phyloP scores from a whole-genome alignment of 35 echinoderm and acorn worm genomes.

The Amphiura filiformis region DNA sequence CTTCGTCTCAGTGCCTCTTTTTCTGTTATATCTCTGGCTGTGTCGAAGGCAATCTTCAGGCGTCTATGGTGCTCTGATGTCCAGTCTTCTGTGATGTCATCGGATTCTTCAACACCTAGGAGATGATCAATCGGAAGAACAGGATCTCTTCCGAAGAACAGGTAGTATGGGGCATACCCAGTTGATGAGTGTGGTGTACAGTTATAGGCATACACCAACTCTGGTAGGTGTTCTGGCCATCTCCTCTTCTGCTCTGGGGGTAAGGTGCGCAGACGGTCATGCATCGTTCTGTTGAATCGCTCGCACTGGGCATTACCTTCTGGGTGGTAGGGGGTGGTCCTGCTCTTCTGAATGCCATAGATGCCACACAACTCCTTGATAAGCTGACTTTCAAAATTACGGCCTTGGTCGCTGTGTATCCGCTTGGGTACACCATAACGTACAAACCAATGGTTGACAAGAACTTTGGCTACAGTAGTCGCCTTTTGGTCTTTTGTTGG shows the following conservation, averaged over 20 bases:
- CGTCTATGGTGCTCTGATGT: constrained; percentile 34
- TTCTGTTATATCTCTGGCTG: constrained; percentile 38
- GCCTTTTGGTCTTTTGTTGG: constrained; percentile 61
- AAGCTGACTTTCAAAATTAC: constrained; percentile 74
- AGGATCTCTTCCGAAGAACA: constrained; percentile 75
- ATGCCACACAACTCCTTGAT: no score
- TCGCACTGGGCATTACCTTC: constrained; percentile 63
- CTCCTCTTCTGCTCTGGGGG: no score
- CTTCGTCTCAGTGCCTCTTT: constrained; percentile 28
- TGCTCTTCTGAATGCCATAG: constrained; percentile 59
- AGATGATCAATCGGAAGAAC: constrained; percentile 63
- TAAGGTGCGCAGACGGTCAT: no score
- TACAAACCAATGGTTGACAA: constrained; percentile 59
- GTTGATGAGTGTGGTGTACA: constrained; percentile 58
- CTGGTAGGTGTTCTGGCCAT: constrained; percentile 64
- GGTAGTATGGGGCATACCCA: constrained; percentile 60
- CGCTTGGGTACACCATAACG: constrained; percentile 53
- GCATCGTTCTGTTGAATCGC: no score
- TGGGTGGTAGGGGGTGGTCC: constrained; percentile 57
- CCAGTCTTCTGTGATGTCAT: constrained; percentile 35
- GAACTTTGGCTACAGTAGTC: constrained; percentile 43
- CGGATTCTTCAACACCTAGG: constrained; percentile 20
- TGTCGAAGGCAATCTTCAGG: constrained; percentile 25
- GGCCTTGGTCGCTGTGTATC: constrained; percentile 70
- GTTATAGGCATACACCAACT: constrained; percentile 65